Evolutionary conservation across 2,797 vertebrate genomes (phyloP).

Genomic region (Crenuchus spilurus): DNA sequence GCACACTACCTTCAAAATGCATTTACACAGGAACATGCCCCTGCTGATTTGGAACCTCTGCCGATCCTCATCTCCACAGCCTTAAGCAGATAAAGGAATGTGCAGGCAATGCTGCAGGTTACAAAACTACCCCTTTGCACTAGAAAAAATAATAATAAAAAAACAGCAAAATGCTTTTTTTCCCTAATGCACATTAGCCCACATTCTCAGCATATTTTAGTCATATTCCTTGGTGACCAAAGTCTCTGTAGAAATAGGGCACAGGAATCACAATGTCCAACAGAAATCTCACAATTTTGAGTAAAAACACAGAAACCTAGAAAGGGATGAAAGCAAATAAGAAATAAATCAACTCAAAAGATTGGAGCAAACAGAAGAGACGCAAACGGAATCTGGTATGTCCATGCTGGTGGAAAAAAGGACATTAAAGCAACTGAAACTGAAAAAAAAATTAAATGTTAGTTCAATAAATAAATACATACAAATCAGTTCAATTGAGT

Average conservation of each 20-base stretch:
- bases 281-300: constrained; percentile 57
- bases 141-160: constrained; percentile 62
- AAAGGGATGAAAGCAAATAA: constrained; percentile 84
- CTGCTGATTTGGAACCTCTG: constrained; percentile 59
- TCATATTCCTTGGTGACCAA: constrained; percentile 77
- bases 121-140: constrained; percentile 68
- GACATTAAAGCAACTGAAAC: constrained; percentile 85
- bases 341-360: constrained; percentile 78
- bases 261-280: constrained; percentile 81
- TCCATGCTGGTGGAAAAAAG: constrained; percentile 85
- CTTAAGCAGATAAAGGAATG: constrained; percentile 65
- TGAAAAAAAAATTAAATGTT: constrained; percentile 77
- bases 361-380: constrained; percentile 83
- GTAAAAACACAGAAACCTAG: constrained; percentile 83
- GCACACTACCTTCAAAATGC: constrained; percentile 58
- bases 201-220: constrained; percentile 70
- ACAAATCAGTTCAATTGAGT: constrained; percentile 74
- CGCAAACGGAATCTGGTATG: constrained; percentile 86
- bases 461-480: constrained; percentile 81
- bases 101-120: constrained; percentile 59
- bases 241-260: constrained; percentile 78
- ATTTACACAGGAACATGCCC: constrained; percentile 55
- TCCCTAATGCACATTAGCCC: constrained; percentile 70
- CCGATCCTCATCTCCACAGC: constrained; percentile 71
- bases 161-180: constrained; percentile 44